These are phyloP conservation scores for Carettochelys insculpta DNA, from an alignment of 2,113 vertebrate genomes.

Conservation along the genomic window DNA sequence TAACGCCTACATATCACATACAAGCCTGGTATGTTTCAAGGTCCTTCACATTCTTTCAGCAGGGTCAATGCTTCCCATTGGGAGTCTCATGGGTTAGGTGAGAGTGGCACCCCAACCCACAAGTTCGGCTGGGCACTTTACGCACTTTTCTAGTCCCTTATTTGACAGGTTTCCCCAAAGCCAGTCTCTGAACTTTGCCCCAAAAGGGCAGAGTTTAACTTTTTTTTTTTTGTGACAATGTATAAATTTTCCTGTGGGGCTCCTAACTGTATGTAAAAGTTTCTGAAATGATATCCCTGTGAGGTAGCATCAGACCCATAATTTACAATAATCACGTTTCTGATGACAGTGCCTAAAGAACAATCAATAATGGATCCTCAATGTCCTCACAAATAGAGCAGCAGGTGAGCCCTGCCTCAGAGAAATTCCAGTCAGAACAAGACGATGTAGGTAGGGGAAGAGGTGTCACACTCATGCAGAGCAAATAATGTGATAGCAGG, in stretches of 20 bases:
- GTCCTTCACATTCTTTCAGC: too few species aligned
- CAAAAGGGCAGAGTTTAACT: too few species aligned
- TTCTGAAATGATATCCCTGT: neutral
- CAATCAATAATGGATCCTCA: neutral
- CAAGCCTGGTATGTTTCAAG: neutral
- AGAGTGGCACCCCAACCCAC: neutral
- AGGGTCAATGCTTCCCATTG: too few species aligned
- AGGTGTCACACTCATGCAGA: neutral
- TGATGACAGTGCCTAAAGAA: neutral
- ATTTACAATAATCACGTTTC: neutral
- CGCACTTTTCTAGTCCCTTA: neutral
- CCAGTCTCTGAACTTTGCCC: neutral
- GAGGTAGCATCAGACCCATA: neutral
- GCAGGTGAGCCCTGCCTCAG: neutral
- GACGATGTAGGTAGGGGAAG: neutral
- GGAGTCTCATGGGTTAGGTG: neutral
- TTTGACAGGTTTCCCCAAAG: neutral
- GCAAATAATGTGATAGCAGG: neutral
- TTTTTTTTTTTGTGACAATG: neutral
- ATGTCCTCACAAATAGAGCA: neutral
- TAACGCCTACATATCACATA: neutral
- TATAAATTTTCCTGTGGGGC: rapidly evolving
- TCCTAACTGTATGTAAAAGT: neutral
- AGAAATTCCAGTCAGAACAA: neutral
- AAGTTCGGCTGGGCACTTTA: neutral